Base-by-base conservation (phyloP, 2,797 vertebrate species). In the Dromococcyx pavoninus region DNA sequence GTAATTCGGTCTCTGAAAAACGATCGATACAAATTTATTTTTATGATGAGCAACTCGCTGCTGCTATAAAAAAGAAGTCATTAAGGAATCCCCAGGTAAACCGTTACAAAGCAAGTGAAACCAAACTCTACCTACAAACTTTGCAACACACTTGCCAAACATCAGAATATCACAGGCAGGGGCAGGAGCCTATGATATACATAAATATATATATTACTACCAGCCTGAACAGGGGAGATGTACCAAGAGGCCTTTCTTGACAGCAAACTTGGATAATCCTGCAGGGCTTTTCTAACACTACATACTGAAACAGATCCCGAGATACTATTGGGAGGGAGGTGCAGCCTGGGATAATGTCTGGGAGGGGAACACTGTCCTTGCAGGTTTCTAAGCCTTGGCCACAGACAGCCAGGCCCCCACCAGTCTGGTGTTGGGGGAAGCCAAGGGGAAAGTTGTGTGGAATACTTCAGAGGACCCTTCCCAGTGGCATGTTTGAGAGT, bases 1-100 rank as follows among this genome's bases (percentile, higher is more conserved):
- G 96, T 95, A 98, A 96, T 91, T 97, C 97, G 35, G 98, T 41
- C 86, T 99, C 99, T 99, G 97, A 27, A 91, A 91, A 79, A 89
- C 56, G 23, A 62, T 91, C 53, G 46, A 54, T 11, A 13, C 13
- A 28, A 23, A 53, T 64, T 64, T 44, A 39, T 39, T 32, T 75
- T 28, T 44, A 32, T 11, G 37, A 70, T 80, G 15, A 43, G 28
- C 35, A 61, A 56, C 14, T 41, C 0, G 0, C 19, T 69, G 51
- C 19, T 57, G 46, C 23, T 44, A 39, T 30, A 27, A 19, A 35
- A 37, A 4, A 1, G 3, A 28, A 12, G 64, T 8, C 13, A 32
- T 81, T 22, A 78, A 61, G 30, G 21, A 43, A 89, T 39, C 5
- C 7, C 18, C 10, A 4, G 28, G 18, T 23, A 53, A 79, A 64